Evolutionary conservation across 2,888 invertebrate species (phyloP), one percentile per base, ranked within the genome.

Genomic region (Buathra laborator): DNA sequence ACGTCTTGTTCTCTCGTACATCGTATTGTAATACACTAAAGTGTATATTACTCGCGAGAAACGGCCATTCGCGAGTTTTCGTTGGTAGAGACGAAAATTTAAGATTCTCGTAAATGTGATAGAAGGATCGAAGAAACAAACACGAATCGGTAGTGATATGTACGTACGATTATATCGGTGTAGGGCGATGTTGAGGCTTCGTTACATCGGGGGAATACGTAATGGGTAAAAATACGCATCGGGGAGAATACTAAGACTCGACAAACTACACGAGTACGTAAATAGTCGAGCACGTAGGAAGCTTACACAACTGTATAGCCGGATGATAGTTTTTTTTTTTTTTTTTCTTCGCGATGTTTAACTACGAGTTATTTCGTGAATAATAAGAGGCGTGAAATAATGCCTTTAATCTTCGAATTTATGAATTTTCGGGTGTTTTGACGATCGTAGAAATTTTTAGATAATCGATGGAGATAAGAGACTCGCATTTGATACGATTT

Each of bases 191-290:
- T 84, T 71, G 81, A 80, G 81, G 12, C 56, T 48, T 75, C 75
- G 64, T 71, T 77, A 86, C 85, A 85, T 84, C 78, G 81, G 46
- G 44, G 64, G 87, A 87, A 87, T 87, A 87, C 87, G 84, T 86
- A 87, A 87, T 86, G 84, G 53, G 77, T 79, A 81, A 87, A 87
- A 86, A 86, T 85, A 81, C 86, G 84, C 72, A 56, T 19, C 79
- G 66, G 72, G 71, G 81, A 77, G 85, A 84, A 86, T 87, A 84
- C 86, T 83, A 86, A 84, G 72, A 74, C 68, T 76, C 70, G 51
- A 56, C 59, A 64, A 83, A 81, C 84, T 80, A 85, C 85, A 87
- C 70, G 79, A 87, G 84, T 83, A 85, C 82, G 84, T 84, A 86
- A 85, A 85, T 86, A 80, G 72, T 51, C 74, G 77, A 76, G 70